Evolutionary conservation across 2,888 invertebrate genomes (phyloP).

Genomic region (Pemphredon lugubris): DNA sequence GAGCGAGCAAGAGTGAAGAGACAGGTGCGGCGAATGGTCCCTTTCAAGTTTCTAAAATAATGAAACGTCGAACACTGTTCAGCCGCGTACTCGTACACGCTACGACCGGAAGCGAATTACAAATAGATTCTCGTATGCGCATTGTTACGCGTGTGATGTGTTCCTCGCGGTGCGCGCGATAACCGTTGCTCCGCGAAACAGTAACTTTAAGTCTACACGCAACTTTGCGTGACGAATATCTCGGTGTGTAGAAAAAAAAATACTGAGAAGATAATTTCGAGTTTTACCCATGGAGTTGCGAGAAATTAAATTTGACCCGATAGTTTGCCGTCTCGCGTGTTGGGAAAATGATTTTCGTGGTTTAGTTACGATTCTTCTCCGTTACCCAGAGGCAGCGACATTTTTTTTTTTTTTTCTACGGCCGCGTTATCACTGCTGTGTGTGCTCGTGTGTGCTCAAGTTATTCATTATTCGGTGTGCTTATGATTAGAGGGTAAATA

Average conservation of each 20-base stretch:
- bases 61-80: slow-evolving; percentile 14
- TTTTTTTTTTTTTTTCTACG: too few species aligned
- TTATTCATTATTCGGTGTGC: slow-evolving; percentile 13
- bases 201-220: too few species aligned
- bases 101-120: slow-evolving; percentile 15
- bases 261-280: too few species aligned
- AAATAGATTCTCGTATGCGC: slow-evolving; percentile 2
- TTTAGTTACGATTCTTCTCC: too few species aligned
- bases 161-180: not conserved
- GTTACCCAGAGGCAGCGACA: too few species aligned
- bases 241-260: too few species aligned
- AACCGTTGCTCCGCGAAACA: too few species aligned
- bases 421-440: slow-evolving; percentile 33
- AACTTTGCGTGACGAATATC: too few species aligned
- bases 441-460: slow-evolving; percentile 32
- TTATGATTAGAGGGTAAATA: slow-evolving; percentile 3
- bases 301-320: too few species aligned
- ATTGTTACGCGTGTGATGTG: not conserved
- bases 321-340: too few species aligned
- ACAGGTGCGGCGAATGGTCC: slow-evolving; percentile 40
- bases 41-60: slow-evolving; percentile 32
- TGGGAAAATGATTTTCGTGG: too few species aligned
- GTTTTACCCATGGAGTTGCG: too few species aligned
- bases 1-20: slow-evolving; percentile 15
- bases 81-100: slow-evolving; percentile 16